Conservation (phyloP, 2,888 invertebrate genomes). For the Resseliella maxima region DNA sequence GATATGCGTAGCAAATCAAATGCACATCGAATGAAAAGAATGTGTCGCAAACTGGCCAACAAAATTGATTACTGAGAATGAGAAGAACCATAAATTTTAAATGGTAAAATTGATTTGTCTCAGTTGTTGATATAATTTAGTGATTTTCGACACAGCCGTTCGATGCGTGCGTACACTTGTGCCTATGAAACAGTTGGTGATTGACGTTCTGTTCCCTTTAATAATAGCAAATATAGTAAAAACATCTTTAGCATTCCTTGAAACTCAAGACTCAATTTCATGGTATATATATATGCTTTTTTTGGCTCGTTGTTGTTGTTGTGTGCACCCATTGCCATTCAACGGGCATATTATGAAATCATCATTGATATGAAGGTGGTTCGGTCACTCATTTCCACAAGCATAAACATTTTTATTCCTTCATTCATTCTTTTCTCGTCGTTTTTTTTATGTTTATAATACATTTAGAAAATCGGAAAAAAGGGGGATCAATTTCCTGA, state of each 20-base stretch:
- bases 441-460: conserved; percentile 33
- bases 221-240: background rate
- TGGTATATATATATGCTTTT: background rate
- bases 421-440: background rate
- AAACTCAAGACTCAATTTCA: conserved; percentile 7
- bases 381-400: conserved; percentile 23
- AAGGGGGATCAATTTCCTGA: conserved; percentile 57
- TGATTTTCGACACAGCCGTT: conserved; percentile 21
- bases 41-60: conserved; percentile 21
- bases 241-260: conserved; percentile 17
- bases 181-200: conserved; percentile 14
- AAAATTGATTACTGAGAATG: conserved; percentile 56
- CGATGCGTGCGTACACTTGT: conserved; percentile 4
- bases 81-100: conserved; percentile 57
- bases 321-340: background rate
- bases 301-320: background rate
- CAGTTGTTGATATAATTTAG: conserved; percentile 56
- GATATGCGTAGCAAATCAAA: background rate
- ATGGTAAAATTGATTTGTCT: conserved; percentile 56
- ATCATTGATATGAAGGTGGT: conserved; percentile 38
- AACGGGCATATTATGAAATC: conserved; percentile 26
- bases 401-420: conserved; percentile 19
- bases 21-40: background rate
- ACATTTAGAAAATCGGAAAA: conserved; percentile 25
- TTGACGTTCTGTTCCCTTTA: background rate